These are phyloP conservation scores for Ophiodon elongatus DNA, from an alignment of 2,113 vertebrate species.

Conservation along the genomic window DNA sequence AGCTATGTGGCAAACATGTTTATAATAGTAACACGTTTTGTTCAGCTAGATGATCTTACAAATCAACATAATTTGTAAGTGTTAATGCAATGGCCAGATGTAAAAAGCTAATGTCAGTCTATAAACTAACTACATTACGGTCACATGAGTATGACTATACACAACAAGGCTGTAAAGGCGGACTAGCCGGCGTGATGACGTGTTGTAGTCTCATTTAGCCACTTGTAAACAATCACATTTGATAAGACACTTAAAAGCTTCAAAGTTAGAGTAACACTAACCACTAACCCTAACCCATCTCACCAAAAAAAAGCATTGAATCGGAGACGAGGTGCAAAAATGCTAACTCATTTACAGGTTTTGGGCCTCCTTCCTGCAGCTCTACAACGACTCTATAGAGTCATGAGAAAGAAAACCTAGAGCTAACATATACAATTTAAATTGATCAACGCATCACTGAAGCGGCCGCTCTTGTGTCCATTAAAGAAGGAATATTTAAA, in stretches of 20 bases:
- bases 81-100: not conserved
- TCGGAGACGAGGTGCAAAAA: too few species aligned
- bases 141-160: not conserved
- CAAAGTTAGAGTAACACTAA: not conserved
- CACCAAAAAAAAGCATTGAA: not conserved
- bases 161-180: not conserved
- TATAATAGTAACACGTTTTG: not conserved
- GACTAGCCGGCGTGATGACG: not conserved
- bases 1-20: too few species aligned
- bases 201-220: too few species aligned
- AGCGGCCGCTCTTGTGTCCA: conserved; percentile 27
- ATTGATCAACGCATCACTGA: conserved; percentile 2
- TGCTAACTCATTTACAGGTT: not conserved
- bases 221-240: too few species aligned
- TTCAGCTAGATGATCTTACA: not conserved
- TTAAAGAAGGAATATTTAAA: conserved; percentile 46
- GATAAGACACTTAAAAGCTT: not conserved
- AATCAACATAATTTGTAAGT: not conserved
- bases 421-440: conserved; percentile 1
- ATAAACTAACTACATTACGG: not conserved
- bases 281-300: not conserved
- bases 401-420: not conserved
- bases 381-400: too few species aligned
- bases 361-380: too few species aligned
- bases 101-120: not conserved